Base-by-base conservation (phyloP, 2,797 vertebrate genomes). In the Mycteria americana region DNA sequence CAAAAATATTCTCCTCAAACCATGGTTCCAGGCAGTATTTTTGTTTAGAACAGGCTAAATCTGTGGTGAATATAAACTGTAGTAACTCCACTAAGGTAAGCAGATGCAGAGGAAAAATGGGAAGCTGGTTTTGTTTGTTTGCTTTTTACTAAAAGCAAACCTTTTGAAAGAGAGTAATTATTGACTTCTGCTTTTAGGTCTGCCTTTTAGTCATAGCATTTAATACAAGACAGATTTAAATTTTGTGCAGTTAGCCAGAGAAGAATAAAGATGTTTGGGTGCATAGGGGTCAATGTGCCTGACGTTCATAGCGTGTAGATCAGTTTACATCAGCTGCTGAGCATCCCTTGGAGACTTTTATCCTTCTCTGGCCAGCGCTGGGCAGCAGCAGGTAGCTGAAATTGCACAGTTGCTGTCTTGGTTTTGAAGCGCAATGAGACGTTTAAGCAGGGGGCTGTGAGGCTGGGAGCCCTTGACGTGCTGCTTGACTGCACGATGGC, bases 11-110 rank as follows among this genome's bases (percentile, higher is more conserved):
- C 25, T 89, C 23, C 33, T 63, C 28, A 13, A 12, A 7, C 14
- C 7, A 0, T 10, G 17, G n/a, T 33, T 53, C 21, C 30, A 19
- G 21, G 46, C 72, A 76, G 1, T 17, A 3, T 25, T 74, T 50
- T 35, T 74, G 27, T 54, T 74, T 6, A 45, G 48, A 68, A 24
- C 2, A 3, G 37, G 27, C 30, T 76, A 6, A 64, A 13, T 56
- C 0, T 15, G 2, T 13, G 54, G 48, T 5, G n/a, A 14, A 4
- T 39, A 5, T 0, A 28, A 70, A 28, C 35, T 18, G 3, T 10
- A 2, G 0, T 15, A 43, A 28, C 4, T 43, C 30, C 43, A 7
- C 0, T 6, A 37, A 56, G 24, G 30, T 45, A 11, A 75, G 70
- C 12, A 28, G 41, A 8, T 35, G 82, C n/a, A 63, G 59, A 81